These are phyloP conservation scores for Sceloporus undulatus DNA, from an alignment of 2,113 vertebrate species.

Conservation along the genomic window DNA sequence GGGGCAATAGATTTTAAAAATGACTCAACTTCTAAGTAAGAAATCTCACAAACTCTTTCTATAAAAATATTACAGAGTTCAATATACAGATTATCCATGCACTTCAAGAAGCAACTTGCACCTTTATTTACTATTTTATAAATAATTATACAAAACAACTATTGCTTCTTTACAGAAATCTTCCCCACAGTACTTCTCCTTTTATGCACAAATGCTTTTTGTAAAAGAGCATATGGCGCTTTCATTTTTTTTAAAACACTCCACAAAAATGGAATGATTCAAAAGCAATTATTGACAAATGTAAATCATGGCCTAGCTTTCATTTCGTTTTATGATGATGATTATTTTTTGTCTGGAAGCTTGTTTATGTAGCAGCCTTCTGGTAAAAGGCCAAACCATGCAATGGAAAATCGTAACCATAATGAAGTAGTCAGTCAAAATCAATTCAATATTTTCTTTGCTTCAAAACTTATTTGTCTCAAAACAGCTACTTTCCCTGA, in stretches of 20 bases:
- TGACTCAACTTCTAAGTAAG: too few species aligned
- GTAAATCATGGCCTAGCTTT: not conserved
- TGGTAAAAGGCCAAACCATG: slow-evolving; percentile 29
- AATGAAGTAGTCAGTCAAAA: slow-evolving; percentile 48
- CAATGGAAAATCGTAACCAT: slow-evolving; percentile 27
- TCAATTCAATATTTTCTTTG: slow-evolving; percentile 44
- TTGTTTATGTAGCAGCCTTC: slow-evolving; percentile 20
- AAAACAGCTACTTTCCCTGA: slow-evolving; percentile 37
- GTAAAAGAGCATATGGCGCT: slow-evolving; percentile 9
- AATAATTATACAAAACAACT: not conserved
- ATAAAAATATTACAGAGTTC: not conserved
- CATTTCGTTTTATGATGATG: slow-evolving; percentile 1
- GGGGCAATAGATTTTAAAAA: not conserved
- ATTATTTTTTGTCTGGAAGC: slow-evolving; percentile 21
- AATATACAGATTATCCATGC: not conserved
- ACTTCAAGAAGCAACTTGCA: not conserved
- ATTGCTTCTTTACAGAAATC: not conserved
- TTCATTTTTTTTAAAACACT: slow-evolving; percentile 24
- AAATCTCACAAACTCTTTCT: not conserved
- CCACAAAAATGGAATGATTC: slow-evolving; percentile 21
- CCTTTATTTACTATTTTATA: not conserved
- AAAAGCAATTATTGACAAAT: slow-evolving; percentile 46
- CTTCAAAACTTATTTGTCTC: slow-evolving; percentile 36
- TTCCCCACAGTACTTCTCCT: not conserved
- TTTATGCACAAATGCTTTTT: not conserved